Evolutionary conservation across 1,140 invertebrate genomes (phyloP).

Genomic region (Eubasilissa regina): DNA sequence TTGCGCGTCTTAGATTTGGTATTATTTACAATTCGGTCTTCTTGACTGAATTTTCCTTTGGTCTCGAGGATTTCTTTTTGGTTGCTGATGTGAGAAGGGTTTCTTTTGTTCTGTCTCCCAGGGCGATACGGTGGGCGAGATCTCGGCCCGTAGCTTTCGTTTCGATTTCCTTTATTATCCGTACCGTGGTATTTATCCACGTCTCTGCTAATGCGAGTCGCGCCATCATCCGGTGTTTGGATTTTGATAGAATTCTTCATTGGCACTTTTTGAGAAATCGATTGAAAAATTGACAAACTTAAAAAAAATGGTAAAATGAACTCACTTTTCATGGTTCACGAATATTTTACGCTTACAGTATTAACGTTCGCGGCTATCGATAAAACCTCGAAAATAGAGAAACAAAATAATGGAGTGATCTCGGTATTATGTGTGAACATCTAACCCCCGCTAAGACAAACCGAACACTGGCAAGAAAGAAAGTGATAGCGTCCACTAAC

Average conservation of each 20-base stretch:
- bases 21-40: not conserved
- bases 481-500: not conserved
- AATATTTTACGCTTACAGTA: not conserved
- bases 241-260: not conserved
- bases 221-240: not conserved
- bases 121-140: not conserved
- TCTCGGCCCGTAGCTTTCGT: constrained; percentile 2
- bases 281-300: not conserved
- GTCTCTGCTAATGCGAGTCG: not conserved
- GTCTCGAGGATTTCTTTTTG: not conserved
- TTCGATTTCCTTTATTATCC: not conserved
- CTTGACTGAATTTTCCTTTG: not conserved
- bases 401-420: too few relatives aligned
- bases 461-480: not conserved
- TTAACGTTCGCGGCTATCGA: not conserved
- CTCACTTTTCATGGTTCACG: not conserved
- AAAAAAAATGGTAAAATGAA: not conserved
- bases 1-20: not conserved
- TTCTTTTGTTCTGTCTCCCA: not conserved
- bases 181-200: not conserved
- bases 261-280: not conserved
- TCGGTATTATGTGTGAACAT: not conserved
- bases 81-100: too few relatives aligned
- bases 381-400: not conserved
- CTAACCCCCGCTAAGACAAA: not conserved